Evolutionary conservation across 2,888 invertebrate genomes (phyloP), one percentile per base, ranked within the genome.

Genomic region (Epinotia brunnichana): DNA sequence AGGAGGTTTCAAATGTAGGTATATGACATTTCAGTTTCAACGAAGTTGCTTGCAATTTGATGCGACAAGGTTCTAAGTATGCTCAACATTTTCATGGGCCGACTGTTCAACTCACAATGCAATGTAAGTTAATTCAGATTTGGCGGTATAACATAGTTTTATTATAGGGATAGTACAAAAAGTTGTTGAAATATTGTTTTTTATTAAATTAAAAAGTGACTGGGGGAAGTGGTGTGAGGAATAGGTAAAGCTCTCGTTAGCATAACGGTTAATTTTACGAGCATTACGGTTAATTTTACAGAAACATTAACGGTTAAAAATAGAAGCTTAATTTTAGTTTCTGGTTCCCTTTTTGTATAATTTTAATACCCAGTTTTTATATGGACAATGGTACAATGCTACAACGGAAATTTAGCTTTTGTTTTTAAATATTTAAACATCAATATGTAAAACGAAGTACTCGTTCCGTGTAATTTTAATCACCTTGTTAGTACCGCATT

Each of bases 181-280:
- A 69, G 44, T 60, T 17, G 64, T 74, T 75, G 71, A 72, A 72
- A 70, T 71, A 62, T 71, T 54, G 44, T 70, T 53, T 61, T 54
- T 67, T 69, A 56, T 71, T 54, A 41, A 10, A 13, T 41, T 62
- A 56, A 57, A 24, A 84, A 82, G 82, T 90, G 90, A 89, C 90
- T 89, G 91, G 90, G 84, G 89, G 90, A 85, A 74, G 88, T 89
- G 90, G 90, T 90, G 88, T 89, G 89, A 90, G 90, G 90, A 78
- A 74, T 63, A 73, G 69, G 68, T 61, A 69, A 41, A 66, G 39
- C 15, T 64, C 39, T 51, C 63, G 51, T 56, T 41, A 70, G 19
- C 39, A 24, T 57, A 70, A 64, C 48, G 72, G 29, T 67, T 21
- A 35, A 61, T n/a, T n/a, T n/a, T n/a, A n/a, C n/a, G 19, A 24